Evolutionary conservation across 1,140 invertebrate species (phyloP).

Genomic region (Phenacoccus solenopsis): DNA sequence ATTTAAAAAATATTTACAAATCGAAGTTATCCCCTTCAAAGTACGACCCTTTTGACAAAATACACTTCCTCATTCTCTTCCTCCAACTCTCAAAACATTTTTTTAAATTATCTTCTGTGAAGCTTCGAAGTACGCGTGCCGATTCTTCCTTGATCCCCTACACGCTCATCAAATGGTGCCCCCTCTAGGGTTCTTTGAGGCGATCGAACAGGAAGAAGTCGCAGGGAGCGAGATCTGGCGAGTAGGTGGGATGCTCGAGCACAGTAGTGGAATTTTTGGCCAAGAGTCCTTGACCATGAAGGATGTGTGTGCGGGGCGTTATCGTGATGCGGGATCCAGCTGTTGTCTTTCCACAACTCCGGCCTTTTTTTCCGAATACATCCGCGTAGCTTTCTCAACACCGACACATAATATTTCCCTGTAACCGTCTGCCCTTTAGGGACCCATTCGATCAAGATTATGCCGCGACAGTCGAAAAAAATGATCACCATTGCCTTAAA

Average conservation of each 20-base stretch:
- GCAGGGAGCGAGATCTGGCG: slow-evolving; percentile 27
- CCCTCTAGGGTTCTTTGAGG: slow-evolving; percentile 26
- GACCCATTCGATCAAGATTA: too few species aligned
- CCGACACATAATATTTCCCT: too few species aligned
- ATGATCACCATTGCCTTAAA: too few species aligned
- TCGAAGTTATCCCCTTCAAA: slow-evolving; percentile 7
- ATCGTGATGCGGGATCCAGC: not conserved
- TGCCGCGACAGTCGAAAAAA: too few species aligned
- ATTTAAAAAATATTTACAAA: too few species aligned
- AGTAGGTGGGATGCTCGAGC: slow-evolving; percentile 27
- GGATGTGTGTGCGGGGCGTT: not conserved
- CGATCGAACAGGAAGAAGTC: slow-evolving; percentile 28
- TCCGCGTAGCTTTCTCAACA: too few species aligned
- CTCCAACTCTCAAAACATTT: slow-evolving; percentile 21
- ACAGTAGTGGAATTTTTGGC: too few species aligned
- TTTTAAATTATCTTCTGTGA: slow-evolving; percentile 20
- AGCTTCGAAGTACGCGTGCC: slow-evolving; percentile 3
- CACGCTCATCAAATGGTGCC: slow-evolving; percentile 24
- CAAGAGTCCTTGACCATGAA: too few species aligned
- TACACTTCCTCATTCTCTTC: slow-evolving; percentile 19
- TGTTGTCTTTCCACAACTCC: not conserved
- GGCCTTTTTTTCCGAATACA: not conserved
- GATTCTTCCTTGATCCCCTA: slow-evolving; percentile 24
- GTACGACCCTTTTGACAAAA: not conserved
- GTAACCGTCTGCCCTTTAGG: too few species aligned